A percentile compares a stretch with the other conserved stretches of the same genome.
These are phyloP conservation scores for Sturnus vulgaris DNA, from an alignment of 2,113 vertebrate genomes.

Conservation along the genomic window DNA sequence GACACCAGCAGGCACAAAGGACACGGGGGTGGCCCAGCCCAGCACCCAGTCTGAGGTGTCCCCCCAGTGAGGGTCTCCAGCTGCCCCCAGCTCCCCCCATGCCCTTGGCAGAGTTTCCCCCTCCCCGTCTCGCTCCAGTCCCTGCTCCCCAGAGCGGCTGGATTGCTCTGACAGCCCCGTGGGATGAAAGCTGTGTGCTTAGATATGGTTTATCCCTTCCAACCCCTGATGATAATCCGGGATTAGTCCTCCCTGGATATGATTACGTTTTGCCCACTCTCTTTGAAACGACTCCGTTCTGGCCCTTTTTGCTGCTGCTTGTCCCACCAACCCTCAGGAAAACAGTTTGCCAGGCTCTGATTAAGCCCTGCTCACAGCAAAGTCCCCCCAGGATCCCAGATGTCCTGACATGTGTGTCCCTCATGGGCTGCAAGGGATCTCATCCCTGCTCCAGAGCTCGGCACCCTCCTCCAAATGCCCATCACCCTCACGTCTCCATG, in stretches of 20 bases:
- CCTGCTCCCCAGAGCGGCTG: neutral
- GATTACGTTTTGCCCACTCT: constrained; percentile 43
- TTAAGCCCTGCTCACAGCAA: neutral
- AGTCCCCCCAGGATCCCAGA: neutral
- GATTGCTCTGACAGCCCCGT: neutral
- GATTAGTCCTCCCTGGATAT: constrained; percentile 46
- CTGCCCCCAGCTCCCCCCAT: neutral
- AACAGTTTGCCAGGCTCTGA: neutral
- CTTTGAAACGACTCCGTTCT: neutral
- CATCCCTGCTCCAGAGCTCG: neutral
- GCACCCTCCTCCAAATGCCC: neutral
- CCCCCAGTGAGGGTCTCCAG: neutral
- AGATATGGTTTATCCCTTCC: constrained; percentile 59
- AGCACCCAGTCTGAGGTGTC: neutral
- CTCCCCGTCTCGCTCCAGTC: fast-evolving
- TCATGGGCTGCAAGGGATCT: fast-evolving
- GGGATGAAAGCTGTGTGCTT: constrained; percentile 62
- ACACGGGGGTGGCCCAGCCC: neutral
- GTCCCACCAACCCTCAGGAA: constrained; percentile 28
- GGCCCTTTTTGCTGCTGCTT: neutral
- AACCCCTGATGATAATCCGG: constrained; percentile 41
- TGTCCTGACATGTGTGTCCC: fast-evolving
- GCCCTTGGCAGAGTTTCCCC: neutral
- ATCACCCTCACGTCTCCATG: fast-evolving
- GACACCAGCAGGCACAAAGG: neutral